Percentiles rank a stretch among this genome's conserved stretches.
Evolutionary conservation across 1,140 invertebrate species (phyloP).

Genomic region (Phortica variegata): DNA sequence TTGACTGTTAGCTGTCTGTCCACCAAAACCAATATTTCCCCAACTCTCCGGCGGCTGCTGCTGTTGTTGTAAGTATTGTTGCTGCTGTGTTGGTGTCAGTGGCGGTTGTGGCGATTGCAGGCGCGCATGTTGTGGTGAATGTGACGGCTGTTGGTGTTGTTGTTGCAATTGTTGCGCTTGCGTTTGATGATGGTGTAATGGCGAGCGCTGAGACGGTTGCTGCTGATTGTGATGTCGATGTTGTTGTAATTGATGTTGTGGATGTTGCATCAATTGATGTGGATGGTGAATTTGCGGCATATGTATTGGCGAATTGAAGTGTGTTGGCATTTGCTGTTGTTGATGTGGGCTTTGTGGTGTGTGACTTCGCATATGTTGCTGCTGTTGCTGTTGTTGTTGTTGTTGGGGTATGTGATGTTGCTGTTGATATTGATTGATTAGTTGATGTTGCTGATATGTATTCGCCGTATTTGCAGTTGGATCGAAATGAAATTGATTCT

Average conservation of each 20-base stretch:
- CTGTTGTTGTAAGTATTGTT: conserved; percentile 25
- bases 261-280: conserved; percentile 39
- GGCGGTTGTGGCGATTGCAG: conserved; percentile 45
- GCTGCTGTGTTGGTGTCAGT: conserved; percentile 26
- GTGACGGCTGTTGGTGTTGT: conserved; percentile 39
- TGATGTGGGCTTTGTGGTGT: conserved; percentile 50
- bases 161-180: conserved; percentile 30
- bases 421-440: conserved; percentile 46
- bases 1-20: conserved; percentile 27
- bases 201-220: conserved; percentile 25
- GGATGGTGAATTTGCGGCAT: conserved; percentile 49
- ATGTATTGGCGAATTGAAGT: conserved; percentile 45
- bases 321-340: conserved; percentile 35
- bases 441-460: conserved; percentile 45
- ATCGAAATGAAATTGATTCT: conserved; percentile 50
- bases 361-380: conserved; percentile 44
- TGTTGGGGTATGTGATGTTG: conserved; percentile 19
- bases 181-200: conserved; percentile 31
- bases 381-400: conserved; percentile 36
- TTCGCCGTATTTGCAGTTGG: conserved; percentile 24
- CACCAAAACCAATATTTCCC: conserved; percentile 42
- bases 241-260: conserved; percentile 18
- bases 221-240: conserved; percentile 42
- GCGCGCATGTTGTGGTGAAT: conserved; percentile 35
- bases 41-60: conserved; percentile 30